A percentile compares a stretch with the other conserved stretches of the same genome.
Evolutionary conservation across 2,113 vertebrate species (phyloP).

Genomic region (Arenaria interpres): DNA sequence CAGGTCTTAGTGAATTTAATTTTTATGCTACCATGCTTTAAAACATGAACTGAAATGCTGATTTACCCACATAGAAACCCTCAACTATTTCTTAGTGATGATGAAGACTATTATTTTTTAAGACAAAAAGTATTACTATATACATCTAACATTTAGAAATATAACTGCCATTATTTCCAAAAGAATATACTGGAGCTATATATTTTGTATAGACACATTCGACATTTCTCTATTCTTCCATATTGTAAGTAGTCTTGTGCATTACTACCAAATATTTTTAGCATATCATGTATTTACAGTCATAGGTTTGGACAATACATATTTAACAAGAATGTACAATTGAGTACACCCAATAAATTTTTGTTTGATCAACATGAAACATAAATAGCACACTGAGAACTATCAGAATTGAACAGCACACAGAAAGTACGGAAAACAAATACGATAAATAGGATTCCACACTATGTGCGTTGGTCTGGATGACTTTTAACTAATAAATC

Average conservation of each 20-base stretch:
- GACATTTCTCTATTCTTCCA: neutral
- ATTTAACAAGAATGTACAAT: neutral
- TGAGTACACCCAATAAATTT: neutral
- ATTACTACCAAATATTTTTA: neutral
- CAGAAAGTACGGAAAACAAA: neutral
- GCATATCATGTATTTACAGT: neutral
- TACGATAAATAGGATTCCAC: neutral
- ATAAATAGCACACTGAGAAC: neutral
- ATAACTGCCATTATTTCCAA: neutral
- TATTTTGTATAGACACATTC: neutral
- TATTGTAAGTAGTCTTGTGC: neutral
- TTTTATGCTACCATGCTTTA: neutral
- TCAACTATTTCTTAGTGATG: neutral
- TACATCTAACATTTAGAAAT: neutral
- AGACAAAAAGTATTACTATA: neutral
- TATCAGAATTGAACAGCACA: neutral
- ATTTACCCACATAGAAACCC: neutral
- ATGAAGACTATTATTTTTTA: neutral
- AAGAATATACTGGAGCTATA: neutral
- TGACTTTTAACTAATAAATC: neutral
- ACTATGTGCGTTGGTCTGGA: neutral
- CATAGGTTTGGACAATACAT: neutral
- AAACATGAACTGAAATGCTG: slow-evolving; percentile 12
- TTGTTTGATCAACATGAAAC: neutral
- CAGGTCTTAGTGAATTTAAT: neutral